Conservation (phyloP, 2,797 vertebrate species). For the Eleutherodactylus coqui region DNA sequence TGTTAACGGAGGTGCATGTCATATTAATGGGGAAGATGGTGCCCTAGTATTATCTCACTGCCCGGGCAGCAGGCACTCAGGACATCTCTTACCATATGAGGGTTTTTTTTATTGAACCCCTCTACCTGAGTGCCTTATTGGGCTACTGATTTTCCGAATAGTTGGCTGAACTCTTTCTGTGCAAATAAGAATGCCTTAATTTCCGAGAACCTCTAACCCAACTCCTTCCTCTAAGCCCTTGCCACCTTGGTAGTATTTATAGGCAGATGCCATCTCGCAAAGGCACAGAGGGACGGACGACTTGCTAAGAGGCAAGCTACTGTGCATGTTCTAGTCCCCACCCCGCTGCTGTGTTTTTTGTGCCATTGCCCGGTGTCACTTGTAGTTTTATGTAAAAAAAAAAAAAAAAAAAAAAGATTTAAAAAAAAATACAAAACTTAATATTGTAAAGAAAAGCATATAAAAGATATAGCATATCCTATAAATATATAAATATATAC, state of each 20-base stretch:
- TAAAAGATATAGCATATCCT: slow-evolving; percentile 76
- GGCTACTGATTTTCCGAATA: slow-evolving; percentile 13
- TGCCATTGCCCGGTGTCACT: slow-evolving; percentile 52
- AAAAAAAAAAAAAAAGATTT: slow-evolving; percentile 75
- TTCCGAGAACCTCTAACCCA: slow-evolving; percentile 37
- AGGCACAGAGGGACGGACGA: not conserved
- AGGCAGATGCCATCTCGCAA: not conserved
- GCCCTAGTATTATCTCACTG: slow-evolving; percentile 23
- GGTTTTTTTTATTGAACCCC: not conserved
- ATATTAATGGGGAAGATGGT: slow-evolving; percentile 25
- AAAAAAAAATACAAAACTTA: slow-evolving; percentile 73
- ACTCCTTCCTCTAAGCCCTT: not conserved
- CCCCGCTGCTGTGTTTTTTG: slow-evolving; percentile 47
- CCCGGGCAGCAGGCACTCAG: slow-evolving; percentile 56
- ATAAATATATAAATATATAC: slow-evolving; percentile 80
- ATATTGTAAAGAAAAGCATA: slow-evolving; percentile 78
- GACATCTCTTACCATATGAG: slow-evolving; percentile 33
- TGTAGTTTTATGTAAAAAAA: slow-evolving; percentile 73
- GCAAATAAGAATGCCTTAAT: slow-evolving; percentile 54
- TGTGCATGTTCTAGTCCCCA: slow-evolving; percentile 38
- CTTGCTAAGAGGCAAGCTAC: slow-evolving; percentile 1
- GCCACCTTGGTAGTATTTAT: slow-evolving; percentile 26
- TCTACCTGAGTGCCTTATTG: slow-evolving; percentile 53
- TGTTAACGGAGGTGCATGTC: slow-evolving; percentile 13
- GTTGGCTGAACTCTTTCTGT: slow-evolving; percentile 14